Evolutionary conservation across 2,113 vertebrate genomes (phyloP).

Genomic region (Nestor notabilis): DNA sequence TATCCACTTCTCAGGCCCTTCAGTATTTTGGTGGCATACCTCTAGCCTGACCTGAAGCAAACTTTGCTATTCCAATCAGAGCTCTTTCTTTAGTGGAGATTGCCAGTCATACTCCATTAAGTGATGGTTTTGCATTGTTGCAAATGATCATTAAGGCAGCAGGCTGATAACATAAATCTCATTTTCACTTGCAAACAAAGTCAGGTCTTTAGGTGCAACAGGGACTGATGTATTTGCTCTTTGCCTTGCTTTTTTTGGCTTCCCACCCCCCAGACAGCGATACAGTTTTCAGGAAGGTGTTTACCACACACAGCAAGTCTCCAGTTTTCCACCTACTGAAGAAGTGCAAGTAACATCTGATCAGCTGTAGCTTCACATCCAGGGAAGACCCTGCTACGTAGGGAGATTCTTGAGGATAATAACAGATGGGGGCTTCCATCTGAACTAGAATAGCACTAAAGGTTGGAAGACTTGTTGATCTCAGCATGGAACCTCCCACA

Average conservation of each 20-base stretch:
- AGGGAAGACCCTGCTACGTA: neutral
- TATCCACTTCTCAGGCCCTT: neutral
- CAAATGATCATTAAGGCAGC: neutral
- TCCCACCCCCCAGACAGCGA: accelerated
- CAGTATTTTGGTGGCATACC: neutral
- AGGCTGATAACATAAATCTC: neutral
- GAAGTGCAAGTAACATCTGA: neutral
- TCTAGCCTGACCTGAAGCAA: constrained; percentile 26
- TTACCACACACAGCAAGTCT: neutral
- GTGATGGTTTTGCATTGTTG: neutral
- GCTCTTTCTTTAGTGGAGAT: neutral
- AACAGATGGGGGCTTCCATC: constrained; percentile 23
- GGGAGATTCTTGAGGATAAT: constrained; percentile 10
- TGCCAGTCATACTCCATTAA: neutral
- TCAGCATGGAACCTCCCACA: constrained; percentile 36
- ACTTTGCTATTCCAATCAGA: constrained; percentile 21
- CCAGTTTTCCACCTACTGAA: constrained; percentile 3
- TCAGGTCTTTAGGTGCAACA: neutral
- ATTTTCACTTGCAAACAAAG: neutral
- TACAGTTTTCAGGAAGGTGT: neutral
- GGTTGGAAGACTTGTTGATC: constrained; percentile 32
- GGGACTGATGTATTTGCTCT: neutral
- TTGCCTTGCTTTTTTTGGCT: neutral
- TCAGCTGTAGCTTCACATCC: neutral
- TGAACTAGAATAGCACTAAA: constrained; percentile 20